Evolutionary conservation across 2,113 vertebrate genomes (phyloP), one percentile per base, ranked within the genome.

Genomic region (Chinchilla lanigera): DNA sequence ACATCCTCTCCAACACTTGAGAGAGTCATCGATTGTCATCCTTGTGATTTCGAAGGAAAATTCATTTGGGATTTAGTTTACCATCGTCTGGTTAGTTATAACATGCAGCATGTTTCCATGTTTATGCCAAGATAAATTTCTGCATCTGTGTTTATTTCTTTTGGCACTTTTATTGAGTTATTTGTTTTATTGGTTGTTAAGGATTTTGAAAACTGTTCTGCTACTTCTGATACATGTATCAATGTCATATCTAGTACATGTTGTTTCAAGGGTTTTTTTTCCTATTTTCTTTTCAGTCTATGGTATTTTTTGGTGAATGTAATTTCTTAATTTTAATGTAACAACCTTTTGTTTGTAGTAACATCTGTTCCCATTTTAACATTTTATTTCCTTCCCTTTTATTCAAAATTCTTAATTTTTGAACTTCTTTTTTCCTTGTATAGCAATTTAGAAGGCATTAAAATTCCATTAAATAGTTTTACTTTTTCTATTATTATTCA

Each of bases 371-470:
- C 16, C 93, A 41, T 30, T 81, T 89, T 95, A 91, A 86, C 33
- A 75, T 73, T 73, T 92, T 60, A 20, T 92, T 87, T 56, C 24
- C 47, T 82, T 60, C 28, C 61, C 20, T 78, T 77, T 69, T 78
- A 81, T 44, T 73, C 30, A 82, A 90, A 88, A 16, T 71, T 85
- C 63, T 94, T 90, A 88, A n/a, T 91, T 86, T 97, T 94, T 17
- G 61, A 4, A 24, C n/a, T 50, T 92, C 16, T 47, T 95, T 93
- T 86, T 83, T 89, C 88, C 52, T 78, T 88, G 35, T 20, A 61
- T 24, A 50, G 81, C 73, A 81, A 69, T 86, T 88, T 26, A 90
- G 1, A 33, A 78, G 78, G 41, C 35, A 94, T 91, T 52, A 47
- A 24, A n/a, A 71, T 95, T 83, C 47, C 38, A 56, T 67, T 17